Evolutionary conservation across 1,140 invertebrate species (phyloP).

Genomic region (Littorina saxatilis): DNA sequence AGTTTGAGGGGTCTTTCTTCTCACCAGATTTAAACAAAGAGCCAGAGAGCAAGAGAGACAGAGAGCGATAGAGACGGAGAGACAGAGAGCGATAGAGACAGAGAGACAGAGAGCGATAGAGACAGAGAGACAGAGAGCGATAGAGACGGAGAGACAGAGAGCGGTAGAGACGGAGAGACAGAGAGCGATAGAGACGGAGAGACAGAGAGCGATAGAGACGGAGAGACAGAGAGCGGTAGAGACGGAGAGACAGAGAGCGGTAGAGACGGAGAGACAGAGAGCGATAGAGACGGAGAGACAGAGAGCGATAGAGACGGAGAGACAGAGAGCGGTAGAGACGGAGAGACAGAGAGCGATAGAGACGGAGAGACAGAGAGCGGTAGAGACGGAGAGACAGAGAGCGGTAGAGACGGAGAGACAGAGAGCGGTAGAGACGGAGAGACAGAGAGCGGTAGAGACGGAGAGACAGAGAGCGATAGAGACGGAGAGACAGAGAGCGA

Average conservation of each 20-base stretch:
- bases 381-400: constrained; percentile 4
- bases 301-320: too few relatives aligned
- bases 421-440: too few relatives aligned
- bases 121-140: too few relatives aligned
- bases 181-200: background rate
- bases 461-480: background rate
- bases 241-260: background rate
- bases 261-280: too few relatives aligned
- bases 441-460: background rate
- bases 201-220: too few relatives aligned
- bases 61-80: background rate
- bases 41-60: constrained; percentile 1
- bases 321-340: background rate
- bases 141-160: background rate
- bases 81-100: background rate
- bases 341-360: background rate
- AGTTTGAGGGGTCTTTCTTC: too few relatives aligned
- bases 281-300: background rate
- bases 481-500: background rate
- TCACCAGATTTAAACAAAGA: too few relatives aligned
- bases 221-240: background rate
- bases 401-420: background rate
- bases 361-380: background rate
- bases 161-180: background rate
- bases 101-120: background rate